Evolutionary conservation across 2,888 invertebrate species (phyloP).

Genomic region (Dolichomitus sp.): DNA sequence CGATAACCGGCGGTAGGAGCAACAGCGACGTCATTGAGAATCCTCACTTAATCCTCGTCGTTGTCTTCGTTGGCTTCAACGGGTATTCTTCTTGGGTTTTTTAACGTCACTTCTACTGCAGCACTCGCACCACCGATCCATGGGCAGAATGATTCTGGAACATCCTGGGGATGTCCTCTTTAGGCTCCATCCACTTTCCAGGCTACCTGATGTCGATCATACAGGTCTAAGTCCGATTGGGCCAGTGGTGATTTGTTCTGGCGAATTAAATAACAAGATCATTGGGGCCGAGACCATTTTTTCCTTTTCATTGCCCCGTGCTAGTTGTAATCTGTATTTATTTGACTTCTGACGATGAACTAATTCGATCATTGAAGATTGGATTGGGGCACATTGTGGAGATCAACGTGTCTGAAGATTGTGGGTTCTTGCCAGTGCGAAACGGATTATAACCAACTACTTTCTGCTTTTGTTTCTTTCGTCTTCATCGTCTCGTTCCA

Average conservation of each 20-base stretch:
- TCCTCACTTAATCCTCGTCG: background rate
- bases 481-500: background rate
- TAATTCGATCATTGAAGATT: background rate
- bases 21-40: slow-evolving; percentile 4
- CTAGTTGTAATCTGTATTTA: background rate
- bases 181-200: slow-evolving; percentile 4
- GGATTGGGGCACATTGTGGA: background rate
- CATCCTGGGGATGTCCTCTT: background rate
- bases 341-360: background rate
- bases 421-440: slow-evolving; percentile 36
- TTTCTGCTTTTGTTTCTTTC: background rate
- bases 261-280: background rate
- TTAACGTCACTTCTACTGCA: background rate
- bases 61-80: background rate
- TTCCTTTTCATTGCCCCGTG: background rate
- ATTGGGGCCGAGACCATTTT: background rate
- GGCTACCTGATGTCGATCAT: background rate
- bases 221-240: background rate
- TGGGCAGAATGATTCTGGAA: slow-evolving; percentile 2
- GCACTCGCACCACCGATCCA: background rate
- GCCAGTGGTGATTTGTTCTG: background rate
- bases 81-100: background rate
- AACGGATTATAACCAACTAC: background rate
- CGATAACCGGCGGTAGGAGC: slow-evolving; percentile 21
- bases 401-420: slow-evolving; percentile 39